Percentiles rank a stretch among this genome's conserved stretches.
These are phyloP conservation scores for Drosophila pseudoananassae DNA, from an alignment of 1,140 invertebrate genomes.

Conservation along the genomic window DNA sequence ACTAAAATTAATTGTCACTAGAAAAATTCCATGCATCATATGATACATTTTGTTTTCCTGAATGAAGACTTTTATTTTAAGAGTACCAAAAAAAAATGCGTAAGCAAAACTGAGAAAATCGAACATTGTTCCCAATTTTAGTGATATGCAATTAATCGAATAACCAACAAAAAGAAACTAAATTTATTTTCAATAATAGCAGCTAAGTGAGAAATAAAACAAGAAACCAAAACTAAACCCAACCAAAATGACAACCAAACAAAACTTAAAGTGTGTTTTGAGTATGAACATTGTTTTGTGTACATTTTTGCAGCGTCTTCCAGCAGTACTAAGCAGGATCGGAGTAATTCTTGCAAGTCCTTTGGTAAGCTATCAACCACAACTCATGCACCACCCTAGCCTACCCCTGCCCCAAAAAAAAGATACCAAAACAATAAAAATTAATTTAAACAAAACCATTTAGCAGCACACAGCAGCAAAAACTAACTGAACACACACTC, in stretches of 20 bases:
- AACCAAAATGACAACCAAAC: conserved; percentile 52
- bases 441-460: conserved; percentile 23
- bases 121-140: conserved; percentile 84
- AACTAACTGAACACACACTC: conserved; percentile 27
- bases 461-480: conserved; percentile 41
- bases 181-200: conserved; percentile 38
- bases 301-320: conserved; percentile 92
- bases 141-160: conserved; percentile 64
- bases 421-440: conserved; percentile 13
- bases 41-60: conserved; percentile 24
- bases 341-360: conserved; percentile 96
- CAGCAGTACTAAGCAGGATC: conserved; percentile 95
- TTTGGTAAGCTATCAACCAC: conserved; percentile 91
- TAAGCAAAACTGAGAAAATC: conserved; percentile 36
- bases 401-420: conserved; percentile 8
- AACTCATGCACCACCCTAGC: conserved; percentile 65
- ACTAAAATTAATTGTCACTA: conserved; percentile 26
- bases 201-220: conserved; percentile 46
- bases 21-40: conserved; percentile 15
- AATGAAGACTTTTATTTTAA: conserved; percentile 7
- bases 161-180: conserved; percentile 29
- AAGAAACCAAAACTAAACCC: conserved; percentile 42
- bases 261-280: conserved; percentile 84
- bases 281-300: conserved; percentile 84
- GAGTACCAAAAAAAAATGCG: conserved; percentile 15